Conservation (phyloP, 1,140 invertebrate species). For the Monochamus saltuarius region DNA sequence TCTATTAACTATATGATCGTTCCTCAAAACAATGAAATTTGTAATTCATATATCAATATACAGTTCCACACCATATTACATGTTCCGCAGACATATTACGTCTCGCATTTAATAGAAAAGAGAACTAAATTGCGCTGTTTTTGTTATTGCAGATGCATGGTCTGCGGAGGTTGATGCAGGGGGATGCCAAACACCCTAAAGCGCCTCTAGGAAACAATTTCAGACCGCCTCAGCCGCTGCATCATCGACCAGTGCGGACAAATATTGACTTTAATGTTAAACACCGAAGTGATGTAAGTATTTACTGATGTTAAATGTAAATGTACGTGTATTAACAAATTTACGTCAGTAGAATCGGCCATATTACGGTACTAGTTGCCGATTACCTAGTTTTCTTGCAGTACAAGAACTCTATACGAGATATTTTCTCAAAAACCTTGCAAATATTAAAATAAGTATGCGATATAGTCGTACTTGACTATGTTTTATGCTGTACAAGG, state of each 20-base stretch:
- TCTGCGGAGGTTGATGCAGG: conserved; percentile 82
- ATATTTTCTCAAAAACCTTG: too few species aligned
- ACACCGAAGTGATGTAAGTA: conserved; percentile 62
- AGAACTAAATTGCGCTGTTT: background rate
- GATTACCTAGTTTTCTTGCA: too few species aligned
- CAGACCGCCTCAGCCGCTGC: conserved; percentile 82
- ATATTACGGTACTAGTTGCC: too few species aligned
- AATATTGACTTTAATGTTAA: conserved; percentile 91
- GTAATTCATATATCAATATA: background rate
- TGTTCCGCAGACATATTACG: background rate
- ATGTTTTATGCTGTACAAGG: too few species aligned
- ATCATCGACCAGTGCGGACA: conserved; percentile 88
- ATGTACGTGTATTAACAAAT: too few species aligned
- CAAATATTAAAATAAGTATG: too few species aligned
- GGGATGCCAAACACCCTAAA: conserved; percentile 79
- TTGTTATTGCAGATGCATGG: conserved; percentile 69
- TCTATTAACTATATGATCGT: too few species aligned
- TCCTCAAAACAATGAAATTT: background rate
- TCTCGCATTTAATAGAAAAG: background rate
- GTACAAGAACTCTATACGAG: too few species aligned
- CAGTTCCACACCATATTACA: background rate
- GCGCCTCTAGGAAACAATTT: conserved; percentile 92
- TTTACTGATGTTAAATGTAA: conserved; percentile 8
- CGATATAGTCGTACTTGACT: too few species aligned
- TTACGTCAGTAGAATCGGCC: too few species aligned